Evolutionary conservation across 2,888 invertebrate genomes (phyloP).

Genomic region (Cremastobaeus sp.): DNA sequence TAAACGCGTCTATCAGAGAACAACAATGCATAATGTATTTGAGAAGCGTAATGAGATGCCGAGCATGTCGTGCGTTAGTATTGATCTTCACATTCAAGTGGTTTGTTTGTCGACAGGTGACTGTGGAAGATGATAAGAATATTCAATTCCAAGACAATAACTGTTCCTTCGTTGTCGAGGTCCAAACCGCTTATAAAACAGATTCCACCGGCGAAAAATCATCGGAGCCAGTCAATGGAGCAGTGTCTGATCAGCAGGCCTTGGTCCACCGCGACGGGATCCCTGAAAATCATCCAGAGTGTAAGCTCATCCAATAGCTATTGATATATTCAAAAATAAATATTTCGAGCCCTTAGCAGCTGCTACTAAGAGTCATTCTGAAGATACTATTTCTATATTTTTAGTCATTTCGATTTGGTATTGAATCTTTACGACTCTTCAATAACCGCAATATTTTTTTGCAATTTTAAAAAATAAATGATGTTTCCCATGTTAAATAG

Average conservation of each 20-base stretch:
- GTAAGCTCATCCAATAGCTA: no score
- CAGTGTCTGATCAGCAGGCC: slow-evolving; percentile 79
- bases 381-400: no score
- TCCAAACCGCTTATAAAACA: slow-evolving; percentile 71
- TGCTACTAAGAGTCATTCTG: no score
- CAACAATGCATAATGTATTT: neutral
- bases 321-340: no score
- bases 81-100: slow-evolving; percentile 7
- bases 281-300: slow-evolving; percentile 62
- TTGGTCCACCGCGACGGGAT: slow-evolving; percentile 79
- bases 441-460: no score
- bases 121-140: slow-evolving; percentile 72
- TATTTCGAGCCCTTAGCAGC: no score
- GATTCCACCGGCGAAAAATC: slow-evolving; percentile 65
- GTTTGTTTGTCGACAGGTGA: slow-evolving; percentile 67
- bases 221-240: slow-evolving; percentile 65
- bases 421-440: neutral
- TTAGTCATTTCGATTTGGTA: no score
- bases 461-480: no score
- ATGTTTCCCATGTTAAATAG: no score
- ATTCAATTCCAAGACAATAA: slow-evolving; percentile 71
- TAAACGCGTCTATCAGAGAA: no score
- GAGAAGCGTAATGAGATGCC: neutral
- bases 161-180: slow-evolving; percentile 75
- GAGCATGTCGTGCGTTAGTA: no score